phyloP scores from a whole-genome alignment of 2,888 invertebrate genomes.

The Seira musarum region DNA sequence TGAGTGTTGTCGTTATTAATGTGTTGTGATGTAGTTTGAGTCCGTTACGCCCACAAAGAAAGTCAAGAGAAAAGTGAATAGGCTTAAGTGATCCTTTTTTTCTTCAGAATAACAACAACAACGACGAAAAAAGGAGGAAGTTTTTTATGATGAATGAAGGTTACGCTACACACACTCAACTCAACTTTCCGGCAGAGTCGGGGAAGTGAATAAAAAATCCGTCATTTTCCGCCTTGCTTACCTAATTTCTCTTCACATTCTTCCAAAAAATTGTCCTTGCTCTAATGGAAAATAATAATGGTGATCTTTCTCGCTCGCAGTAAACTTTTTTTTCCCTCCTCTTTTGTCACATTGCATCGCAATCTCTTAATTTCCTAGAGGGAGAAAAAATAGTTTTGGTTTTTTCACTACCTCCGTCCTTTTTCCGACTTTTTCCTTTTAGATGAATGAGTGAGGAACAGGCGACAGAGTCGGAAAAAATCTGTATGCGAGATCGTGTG shows the following conservation, averaged over 20 bases:
- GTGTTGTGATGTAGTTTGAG: constrained; percentile 24
- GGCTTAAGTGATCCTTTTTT: constrained; percentile 25
- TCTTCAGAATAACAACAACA: constrained; percentile 1
- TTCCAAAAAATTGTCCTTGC: constrained; percentile 8
- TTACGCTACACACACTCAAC: neutral
- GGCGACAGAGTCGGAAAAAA: neutral
- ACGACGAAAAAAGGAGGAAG: neutral
- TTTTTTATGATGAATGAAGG: constrained; percentile 10
- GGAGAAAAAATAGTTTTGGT: neutral
- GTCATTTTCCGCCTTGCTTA: constrained; percentile 10
- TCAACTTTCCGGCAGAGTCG: too few relatives aligned
- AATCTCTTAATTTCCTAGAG: constrained; percentile 7
- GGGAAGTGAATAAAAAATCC: neutral
- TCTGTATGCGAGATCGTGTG: neutral
- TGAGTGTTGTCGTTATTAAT: constrained; percentile 32
- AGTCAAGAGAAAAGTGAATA: constrained; percentile 23
- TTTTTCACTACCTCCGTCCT: neutral
- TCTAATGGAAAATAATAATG: constrained; percentile 17
- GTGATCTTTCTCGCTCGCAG: neutral
- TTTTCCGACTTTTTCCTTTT: neutral
- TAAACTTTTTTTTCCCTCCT: neutral
- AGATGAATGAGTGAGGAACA: neutral
- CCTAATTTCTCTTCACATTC: neutral
- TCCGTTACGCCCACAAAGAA: constrained; percentile 21
- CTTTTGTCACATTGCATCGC: neutral